Base-by-base conservation (phyloP, 2,797 vertebrate species). In the Psittacula echo region DNA sequence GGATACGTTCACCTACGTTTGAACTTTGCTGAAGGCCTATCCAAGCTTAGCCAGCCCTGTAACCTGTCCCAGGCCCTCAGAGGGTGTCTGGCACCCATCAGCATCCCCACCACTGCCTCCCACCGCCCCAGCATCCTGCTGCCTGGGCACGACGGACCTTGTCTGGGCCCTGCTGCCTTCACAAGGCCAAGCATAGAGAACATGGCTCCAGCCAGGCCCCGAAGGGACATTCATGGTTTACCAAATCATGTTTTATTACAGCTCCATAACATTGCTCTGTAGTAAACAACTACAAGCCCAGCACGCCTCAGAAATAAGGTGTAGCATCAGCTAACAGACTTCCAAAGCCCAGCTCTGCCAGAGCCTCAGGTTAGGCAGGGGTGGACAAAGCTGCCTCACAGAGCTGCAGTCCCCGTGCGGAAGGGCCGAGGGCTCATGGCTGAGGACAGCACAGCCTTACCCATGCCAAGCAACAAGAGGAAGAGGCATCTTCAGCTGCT, bases 41-140 rank as follows among this genome's bases (percentile, higher is more conserved):
- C 34, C 48, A 26, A n/a, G 39, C 37, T 56, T 61, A n/a, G 11
- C 37, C 91, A 68, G 41, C 45, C n/a, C 62, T n/a, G 9, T 27
- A 47, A 75, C 9, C 58, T 48, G 58, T 44, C 15, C 44, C 54
- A 78, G 44, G 42, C 27, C 34, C 19, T 16, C 45, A 15, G 48
- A 39, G n/a, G 39, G 32, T 39, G 16, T 10, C 21, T 15, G 11
- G 12, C 0, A 1, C 14, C 17, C 9, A 0, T 13, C 61, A 27
- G 18, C 3, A 1, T 37, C n/a, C 24, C 66, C 64, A 22, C 21
- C n/a, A 18, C 22, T 0, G 0, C 5, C 32, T 61, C 42, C 60
- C 23, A 8, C 30, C 0, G 0, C 29, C 37, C 20, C 44, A 21
- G 26, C 1, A 1, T 42, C 62, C 23, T 41, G 5, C 24, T 70